Base-by-base conservation (phyloP, 2,113 vertebrate genomes). In the Oriolus oriolus region DNA sequence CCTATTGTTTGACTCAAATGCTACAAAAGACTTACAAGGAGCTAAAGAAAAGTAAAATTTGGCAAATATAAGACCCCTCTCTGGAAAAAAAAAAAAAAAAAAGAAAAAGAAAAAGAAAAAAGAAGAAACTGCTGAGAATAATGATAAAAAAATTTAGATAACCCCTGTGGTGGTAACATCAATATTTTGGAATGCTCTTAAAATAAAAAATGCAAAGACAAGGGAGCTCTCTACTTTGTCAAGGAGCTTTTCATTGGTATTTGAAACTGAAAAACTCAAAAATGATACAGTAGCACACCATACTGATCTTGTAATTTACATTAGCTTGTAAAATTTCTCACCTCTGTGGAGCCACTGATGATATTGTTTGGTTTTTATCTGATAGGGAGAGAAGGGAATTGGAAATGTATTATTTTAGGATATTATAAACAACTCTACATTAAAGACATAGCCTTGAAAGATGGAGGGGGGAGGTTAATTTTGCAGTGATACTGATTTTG, bases 31-130 rank as follows among this genome's bases (percentile, higher is more conserved):
- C 23, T 86, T 91, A 45, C 6, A 77, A 79, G 53, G 61, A 90
- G 84, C 57, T 88, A 91, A 90, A 93, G 22, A 86, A 95, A 95
- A 96, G 59, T 95, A 93, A 83, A 63, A 96, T 96, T 95, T 92
- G 84, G 44, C 79, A 95, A 95, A 96, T 60, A 95, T 12, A 94
- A 93, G 59, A 82, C 16, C 66, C 10, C 7, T 89, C 41, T 68
- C 78, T 31, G 39, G 16, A 22, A 85, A 93, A 65, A 82, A 70
- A 77, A 52, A 57, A 82, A 80, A 77, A 44, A 49, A 52, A 27
- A 44, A 49, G 44, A 27, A 49, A 24, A 41, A 39, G 52, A 1
- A 52, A 28, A 52, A 35, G 8, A 35, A 54, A 49, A 21, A 44
- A n/a, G 6, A 47, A 81, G 9, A 49, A 95, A 78, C 37, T 90